Percentiles rank a stretch among this genome's conserved stretches.
Evolutionary conservation across 2,888 invertebrate genomes (phyloP).

Genomic region (Cantharis rufa): DNA sequence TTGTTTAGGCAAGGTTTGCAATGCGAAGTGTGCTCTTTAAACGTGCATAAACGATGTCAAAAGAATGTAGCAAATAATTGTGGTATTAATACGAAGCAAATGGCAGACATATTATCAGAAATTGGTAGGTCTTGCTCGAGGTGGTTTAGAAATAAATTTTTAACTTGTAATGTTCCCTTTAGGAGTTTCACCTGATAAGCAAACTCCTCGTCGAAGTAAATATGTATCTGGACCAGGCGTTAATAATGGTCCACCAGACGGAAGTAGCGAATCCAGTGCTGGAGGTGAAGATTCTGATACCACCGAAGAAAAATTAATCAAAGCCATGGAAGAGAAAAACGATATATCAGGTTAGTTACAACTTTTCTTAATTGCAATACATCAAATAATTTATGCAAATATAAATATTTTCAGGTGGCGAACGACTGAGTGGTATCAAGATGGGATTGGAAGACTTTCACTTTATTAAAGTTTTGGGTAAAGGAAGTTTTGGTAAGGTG

Average conservation of each 20-base stretch:
- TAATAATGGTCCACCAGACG: conserved; percentile 49
- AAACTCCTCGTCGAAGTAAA: conserved; percentile 68
- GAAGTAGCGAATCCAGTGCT: conserved; percentile 41
- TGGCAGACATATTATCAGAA: conserved; percentile 90
- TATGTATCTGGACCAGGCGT: conserved; percentile 50
- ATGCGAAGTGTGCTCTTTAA: conserved; percentile 94
- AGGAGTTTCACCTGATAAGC: conserved; percentile 80
- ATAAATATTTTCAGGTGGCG: conserved; percentile 11
- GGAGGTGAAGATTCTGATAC: conserved; percentile 41
- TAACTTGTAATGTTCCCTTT: conserved; percentile 9
- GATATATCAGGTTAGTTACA: conserved; percentile 35
- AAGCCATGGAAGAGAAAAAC: conserved; percentile 57
- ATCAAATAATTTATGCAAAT: too few species aligned
- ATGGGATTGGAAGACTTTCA: conserved; percentile 86
- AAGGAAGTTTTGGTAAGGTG: conserved; percentile 99
- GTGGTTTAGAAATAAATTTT: not conserved
- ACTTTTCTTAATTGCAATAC: too few species aligned
- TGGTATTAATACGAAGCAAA: conserved; percentile 94
- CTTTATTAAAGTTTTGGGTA: conserved; percentile 98
- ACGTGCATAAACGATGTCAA: conserved; percentile 98
- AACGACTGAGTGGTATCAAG: conserved; percentile 54
- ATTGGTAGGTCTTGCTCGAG: conserved; percentile 67
- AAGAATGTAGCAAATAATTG: conserved; percentile 99
- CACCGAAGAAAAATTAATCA: conserved; percentile 44
- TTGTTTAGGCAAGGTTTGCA: conserved; percentile 95